phyloP scores from a whole-genome alignment of 1,140 invertebrate species.

The Rhagoletis pomonella region DNA sequence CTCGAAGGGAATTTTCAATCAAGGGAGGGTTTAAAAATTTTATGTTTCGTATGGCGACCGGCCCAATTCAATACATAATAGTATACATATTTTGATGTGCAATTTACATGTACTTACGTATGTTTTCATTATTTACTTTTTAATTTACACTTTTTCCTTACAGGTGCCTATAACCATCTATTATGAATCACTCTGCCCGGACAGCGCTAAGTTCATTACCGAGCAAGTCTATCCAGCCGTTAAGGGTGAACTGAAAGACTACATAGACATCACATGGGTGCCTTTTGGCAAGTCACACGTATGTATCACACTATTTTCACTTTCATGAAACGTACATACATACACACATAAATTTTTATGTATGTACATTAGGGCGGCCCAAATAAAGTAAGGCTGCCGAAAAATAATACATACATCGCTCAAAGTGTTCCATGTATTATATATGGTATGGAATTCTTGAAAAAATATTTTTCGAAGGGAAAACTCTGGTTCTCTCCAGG shows the following conservation, averaged over 20 bases:
- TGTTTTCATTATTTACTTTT: neutral
- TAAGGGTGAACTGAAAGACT: slow-evolving; percentile 76
- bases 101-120: too few relatives aligned
- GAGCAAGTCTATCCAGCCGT: slow-evolving; percentile 80
- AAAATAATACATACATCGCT: neutral
- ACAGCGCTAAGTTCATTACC: slow-evolving; percentile 81
- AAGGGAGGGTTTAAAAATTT: too few relatives aligned
- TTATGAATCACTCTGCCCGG: slow-evolving; percentile 83
- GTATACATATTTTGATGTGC: too few relatives aligned
- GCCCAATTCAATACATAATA: too few relatives aligned
- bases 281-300: slow-evolving; percentile 82
- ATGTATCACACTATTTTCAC: slow-evolving; percentile 65
- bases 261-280: slow-evolving; percentile 79
- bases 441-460: too few relatives aligned
- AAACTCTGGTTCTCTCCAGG: too few relatives aligned
- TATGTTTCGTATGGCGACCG: too few relatives aligned
- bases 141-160: slow-evolving; percentile 60
- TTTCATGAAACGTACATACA: neutral
- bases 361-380: neutral
- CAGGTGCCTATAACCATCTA: slow-evolving; percentile 81
- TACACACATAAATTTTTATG: neutral
- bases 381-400: too few relatives aligned
- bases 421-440: too few relatives aligned
- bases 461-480: too few relatives aligned
- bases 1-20: too few relatives aligned